phyloP scores from a whole-genome alignment of 2,888 invertebrate genomes.

The Cinara cedri region DNA sequence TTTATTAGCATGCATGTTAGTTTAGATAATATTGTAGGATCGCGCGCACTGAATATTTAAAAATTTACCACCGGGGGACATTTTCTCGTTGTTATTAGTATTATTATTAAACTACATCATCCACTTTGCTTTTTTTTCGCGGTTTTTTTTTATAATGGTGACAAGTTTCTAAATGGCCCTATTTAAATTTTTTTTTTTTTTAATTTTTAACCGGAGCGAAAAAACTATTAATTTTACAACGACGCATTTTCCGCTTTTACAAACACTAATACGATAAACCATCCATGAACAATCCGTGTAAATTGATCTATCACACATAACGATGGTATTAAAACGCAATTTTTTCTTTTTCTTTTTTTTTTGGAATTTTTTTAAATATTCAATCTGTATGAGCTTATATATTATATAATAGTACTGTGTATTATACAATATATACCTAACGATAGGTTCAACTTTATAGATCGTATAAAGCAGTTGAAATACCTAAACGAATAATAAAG shows the following conservation, averaged over 20 bases:
- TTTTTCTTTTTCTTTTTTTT: too few species aligned
- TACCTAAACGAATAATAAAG: too few species aligned
- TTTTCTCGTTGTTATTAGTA: constrained; percentile 13
- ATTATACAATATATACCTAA: too few species aligned
- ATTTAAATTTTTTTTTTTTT: constrained; percentile 13
- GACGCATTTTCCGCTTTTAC: background rate
- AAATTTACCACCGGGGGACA: background rate
- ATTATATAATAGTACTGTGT: background rate
- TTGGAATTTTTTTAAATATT: background rate
- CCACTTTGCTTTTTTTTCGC: background rate
- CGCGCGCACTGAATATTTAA: constrained; percentile 4
- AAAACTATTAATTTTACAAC: constrained; percentile 22
- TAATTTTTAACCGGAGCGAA: background rate
- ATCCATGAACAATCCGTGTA: background rate
- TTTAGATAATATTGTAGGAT: constrained; percentile 6
- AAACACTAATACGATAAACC: constrained; percentile 4
- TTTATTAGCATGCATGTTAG: background rate
- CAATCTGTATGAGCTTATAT: background rate
- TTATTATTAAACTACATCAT: constrained; percentile 7
- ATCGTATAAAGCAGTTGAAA: too few species aligned
- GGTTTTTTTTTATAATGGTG: background rate
- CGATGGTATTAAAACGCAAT: too few species aligned
- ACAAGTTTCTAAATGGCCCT: constrained; percentile 13
- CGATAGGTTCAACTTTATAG: too few species aligned
- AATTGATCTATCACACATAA: background rate